Base-by-base conservation (phyloP, 2,888 invertebrate genomes). In the Chymomyza caudatula region DNA sequence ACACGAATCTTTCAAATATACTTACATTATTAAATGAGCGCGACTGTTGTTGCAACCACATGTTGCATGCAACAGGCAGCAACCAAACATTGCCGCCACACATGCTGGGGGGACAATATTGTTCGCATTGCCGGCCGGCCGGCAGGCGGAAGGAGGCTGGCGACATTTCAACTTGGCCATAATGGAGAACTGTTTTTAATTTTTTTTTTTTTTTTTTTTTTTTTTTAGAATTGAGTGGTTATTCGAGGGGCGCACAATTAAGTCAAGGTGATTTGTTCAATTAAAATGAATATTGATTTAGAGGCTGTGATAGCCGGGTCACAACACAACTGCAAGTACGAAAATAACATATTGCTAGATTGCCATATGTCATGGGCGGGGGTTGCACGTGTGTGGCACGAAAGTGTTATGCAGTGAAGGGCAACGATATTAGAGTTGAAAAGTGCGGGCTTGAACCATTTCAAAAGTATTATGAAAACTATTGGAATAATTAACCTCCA, bases 221-320 rank as follows among this genome's bases (percentile, higher is more conserved):
- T 20, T 52, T 47, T 51, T 20, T n/a, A 15, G 37, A 29, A 25
- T 54, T 54, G 37, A 29, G 54, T 23, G 54, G 42, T 25, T 47
- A 47, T 47, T 15, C 47, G 19, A 25, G 53, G 53, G 20, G 53
- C 84, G 15, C 60, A 61, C 68, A 81, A 81, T 82, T 84, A 82
- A 82, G 82, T 82, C 82, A 82, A 82, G 82, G 82, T 82, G 85
- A 82, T 82, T 84, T 79, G 73, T 77, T 82, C 85, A 82, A 82
- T 82, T 82, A 82, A 82, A 82, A 74, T 67, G 79, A 77, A 84
- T 84, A 85, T 81, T 81, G 80, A 81, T 83, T 83, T 74, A 80
- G 83, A 78, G 60, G 67, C 70, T 51, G 59, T 62, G 80, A 82
- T 84, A 65, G 64, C 47, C 51, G 17, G 55, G 49, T 71, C 71